Base-by-base conservation (phyloP, 2,888 invertebrate genomes). In the Andrena bicolor region DNA sequence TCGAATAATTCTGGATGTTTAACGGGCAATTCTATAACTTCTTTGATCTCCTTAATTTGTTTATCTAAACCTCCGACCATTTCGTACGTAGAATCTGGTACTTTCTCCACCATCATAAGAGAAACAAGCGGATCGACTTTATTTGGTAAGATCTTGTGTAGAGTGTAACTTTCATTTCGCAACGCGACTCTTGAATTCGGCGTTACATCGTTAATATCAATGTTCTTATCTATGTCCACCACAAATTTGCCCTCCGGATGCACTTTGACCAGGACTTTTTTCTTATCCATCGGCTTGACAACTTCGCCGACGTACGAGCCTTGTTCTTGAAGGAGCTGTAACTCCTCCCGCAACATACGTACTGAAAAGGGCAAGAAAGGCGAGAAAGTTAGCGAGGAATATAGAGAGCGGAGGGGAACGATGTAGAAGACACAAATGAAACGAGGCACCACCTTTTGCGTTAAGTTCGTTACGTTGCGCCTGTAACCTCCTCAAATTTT, bases 101-200 rank as follows among this genome's bases (percentile, higher is more conserved):
- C 99, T 94, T 99, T 99, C 94, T 99, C 99, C 0, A 99, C 99
- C 99, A 99, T 99, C 99, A 99, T 99, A 82, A 99, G 96, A 0
- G 99, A 99, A 0, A 99, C 99, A 78, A 99, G 95, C 0, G 99
- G 99, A 95, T 99, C 99, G 2, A 99, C 99, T 95, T 99, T 99
- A 94, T 99, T 99, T 0, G 99, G 99, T 30, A 99, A 95, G 89
- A 99, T 99, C 95, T 99, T 99, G 94, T 99, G 99, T 56, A 99
- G 95, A 0, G 99, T 99, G 93, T 99, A 99, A 94, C 99, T 99
- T 94, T 99, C 99, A 93, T 99, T 99, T 74, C 99, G 96, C 51
- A 99, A 95, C 7, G 99, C 99, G 26, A 99, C 99, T 90, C 99
- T 96, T 90, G 99, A 99, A 94, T 99, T 99, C 10, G 99, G 98